Percentiles rank a stretch among this genome's conserved stretches.
These are phyloP conservation scores for Atrichornis clamosus DNA, from an alignment of 2,113 vertebrate species.

Conservation along the genomic window DNA sequence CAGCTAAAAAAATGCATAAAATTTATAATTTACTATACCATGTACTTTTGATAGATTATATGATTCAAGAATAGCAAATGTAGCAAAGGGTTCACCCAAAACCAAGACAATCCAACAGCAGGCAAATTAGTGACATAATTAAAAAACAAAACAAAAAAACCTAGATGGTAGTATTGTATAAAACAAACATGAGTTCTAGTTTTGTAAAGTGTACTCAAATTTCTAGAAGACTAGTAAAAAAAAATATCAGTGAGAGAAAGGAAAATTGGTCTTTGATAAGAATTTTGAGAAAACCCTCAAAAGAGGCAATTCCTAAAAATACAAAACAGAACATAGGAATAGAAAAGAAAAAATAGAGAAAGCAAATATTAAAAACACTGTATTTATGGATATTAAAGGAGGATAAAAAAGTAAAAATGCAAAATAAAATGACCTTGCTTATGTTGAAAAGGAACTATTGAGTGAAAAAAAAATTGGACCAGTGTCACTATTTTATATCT, in stretches of 20 bases:
- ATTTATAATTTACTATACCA: not conserved
- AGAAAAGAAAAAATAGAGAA: not conserved
- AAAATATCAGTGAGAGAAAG: not conserved
- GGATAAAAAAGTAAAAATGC: not conserved
- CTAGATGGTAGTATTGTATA: not conserved
- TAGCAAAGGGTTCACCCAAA: not conserved
- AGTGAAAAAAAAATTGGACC: not conserved
- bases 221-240: not conserved
- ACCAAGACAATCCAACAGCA: not conserved
- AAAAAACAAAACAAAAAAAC: not conserved
- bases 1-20: not conserved
- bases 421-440: not conserved
- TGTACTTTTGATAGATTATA: not conserved
- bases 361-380: not conserved
- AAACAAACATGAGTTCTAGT: not conserved
- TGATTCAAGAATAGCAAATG: not conserved
- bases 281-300: not conserved
- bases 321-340: not conserved
- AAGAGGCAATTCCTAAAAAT: not conserved
- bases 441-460: not conserved
- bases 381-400: not conserved
- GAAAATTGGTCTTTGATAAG: not conserved
- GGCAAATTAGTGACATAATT: not conserved
- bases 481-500: not conserved
- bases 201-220: not conserved